These are phyloP conservation scores for Palloptera scutellata DNA, from an alignment of 2,888 invertebrate species.

Conservation along the genomic window DNA sequence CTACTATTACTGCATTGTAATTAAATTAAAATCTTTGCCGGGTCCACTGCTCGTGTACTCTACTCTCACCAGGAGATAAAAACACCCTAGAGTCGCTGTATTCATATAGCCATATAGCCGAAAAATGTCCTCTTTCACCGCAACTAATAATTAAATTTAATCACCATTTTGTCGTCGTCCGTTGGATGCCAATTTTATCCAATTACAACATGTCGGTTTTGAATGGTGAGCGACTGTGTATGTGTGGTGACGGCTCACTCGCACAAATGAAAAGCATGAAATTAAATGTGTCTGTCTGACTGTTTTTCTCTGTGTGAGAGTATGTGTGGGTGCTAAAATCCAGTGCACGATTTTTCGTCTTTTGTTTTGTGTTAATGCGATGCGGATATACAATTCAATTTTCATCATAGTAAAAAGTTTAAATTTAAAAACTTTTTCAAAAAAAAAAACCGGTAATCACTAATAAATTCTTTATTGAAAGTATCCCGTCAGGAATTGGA, in stretches of 20 bases:
- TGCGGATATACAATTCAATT: background rate
- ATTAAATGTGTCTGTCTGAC: slow-evolving; percentile 30
- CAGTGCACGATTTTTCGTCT: background rate
- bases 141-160: slow-evolving; percentile 46
- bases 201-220: slow-evolving; percentile 39
- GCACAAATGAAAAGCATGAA: slow-evolving; percentile 25
- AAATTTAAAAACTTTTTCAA: too few species aligned
- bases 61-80: too few species aligned
- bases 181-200: slow-evolving; percentile 42
- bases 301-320: background rate
- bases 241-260: slow-evolving; percentile 4
- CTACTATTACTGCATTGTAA: slow-evolving; percentile 22
- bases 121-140: slow-evolving; percentile 27
- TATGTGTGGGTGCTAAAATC: background rate
- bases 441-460: too few species aligned
- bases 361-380: background rate
- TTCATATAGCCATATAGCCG: slow-evolving; percentile 15
- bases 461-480: too few species aligned
- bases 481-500: too few species aligned
- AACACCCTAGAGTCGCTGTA: background rate
- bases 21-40: slow-evolving; percentile 32
- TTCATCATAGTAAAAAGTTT: too few species aligned
- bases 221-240: background rate
- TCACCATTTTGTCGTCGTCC: slow-evolving; percentile 38
- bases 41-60: background rate